Percentiles rank a stretch among this genome's conserved stretches.
These are phyloP conservation scores for Corythornis vintsioides DNA, from an alignment of 2,113 vertebrate genomes.

Conservation along the genomic window DNA sequence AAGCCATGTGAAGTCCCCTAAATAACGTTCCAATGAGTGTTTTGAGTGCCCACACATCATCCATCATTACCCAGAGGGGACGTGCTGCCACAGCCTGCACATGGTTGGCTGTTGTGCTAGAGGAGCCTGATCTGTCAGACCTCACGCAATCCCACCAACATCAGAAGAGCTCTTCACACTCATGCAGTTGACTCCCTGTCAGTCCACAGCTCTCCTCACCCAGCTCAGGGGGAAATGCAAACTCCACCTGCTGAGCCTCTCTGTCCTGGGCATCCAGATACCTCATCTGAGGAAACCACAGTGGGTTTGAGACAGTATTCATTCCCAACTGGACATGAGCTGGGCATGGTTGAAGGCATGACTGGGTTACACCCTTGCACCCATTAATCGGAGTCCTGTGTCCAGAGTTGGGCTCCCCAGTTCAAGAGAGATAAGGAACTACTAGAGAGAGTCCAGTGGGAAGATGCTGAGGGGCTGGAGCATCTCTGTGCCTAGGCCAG, in stretches of 20 bases:
- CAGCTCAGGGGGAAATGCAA: accelerated
- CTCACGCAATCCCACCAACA: neutral
- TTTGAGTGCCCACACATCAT: accelerated
- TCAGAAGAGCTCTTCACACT: neutral
- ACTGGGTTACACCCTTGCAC: neutral
- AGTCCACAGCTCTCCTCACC: neutral
- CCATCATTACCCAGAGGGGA: neutral
- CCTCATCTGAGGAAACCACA: accelerated
- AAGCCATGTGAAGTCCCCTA: neutral
- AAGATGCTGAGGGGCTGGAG: neutral
- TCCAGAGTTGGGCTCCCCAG: too few species aligned
- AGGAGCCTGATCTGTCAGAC: neutral
- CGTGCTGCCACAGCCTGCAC: neutral
- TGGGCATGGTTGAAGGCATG: neutral
- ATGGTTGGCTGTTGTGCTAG: accelerated
- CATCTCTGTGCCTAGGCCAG: neutral
- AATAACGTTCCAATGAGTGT: neutral
- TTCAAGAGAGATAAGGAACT: neutral
- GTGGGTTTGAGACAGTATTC: neutral
- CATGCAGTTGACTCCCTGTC: accelerated
- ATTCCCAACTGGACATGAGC: neutral
- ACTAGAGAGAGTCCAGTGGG: neutral
- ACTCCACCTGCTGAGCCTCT: neutral
- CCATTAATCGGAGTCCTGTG: neutral
- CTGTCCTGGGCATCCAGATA: neutral